These are phyloP conservation scores for Sardinella longiceps DNA, from an alignment of 2,797 vertebrate genomes.

Conservation along the genomic window DNA sequence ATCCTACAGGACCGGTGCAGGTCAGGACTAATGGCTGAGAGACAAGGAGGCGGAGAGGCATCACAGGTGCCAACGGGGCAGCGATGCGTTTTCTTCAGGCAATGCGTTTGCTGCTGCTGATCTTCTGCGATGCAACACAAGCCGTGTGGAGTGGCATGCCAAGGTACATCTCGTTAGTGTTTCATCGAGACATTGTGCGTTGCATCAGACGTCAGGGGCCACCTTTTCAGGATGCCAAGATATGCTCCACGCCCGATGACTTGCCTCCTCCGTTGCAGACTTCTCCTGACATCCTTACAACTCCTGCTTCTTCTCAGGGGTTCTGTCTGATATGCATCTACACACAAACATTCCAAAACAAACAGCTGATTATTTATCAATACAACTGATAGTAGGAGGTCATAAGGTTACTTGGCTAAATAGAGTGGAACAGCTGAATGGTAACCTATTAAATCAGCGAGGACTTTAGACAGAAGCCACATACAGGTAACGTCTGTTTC, in stretches of 20 bases:
- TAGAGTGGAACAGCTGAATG: background rate
- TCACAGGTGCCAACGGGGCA: background rate
- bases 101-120: background rate
- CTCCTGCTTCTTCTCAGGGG: background rate
- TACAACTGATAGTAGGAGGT: constrained; percentile 4
- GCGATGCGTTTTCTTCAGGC: background rate
- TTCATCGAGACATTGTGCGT: background rate
- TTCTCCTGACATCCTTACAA: background rate
- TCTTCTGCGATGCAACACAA: background rate
- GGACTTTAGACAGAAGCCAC: constrained; percentile 9
- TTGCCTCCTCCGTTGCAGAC: background rate
- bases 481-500: too few relatives aligned
- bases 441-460: background rate
- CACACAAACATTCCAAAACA: background rate
- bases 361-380: background rate
- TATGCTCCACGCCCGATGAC: background rate
- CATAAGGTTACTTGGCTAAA: background rate
- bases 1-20: background rate
- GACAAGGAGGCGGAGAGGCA: background rate
- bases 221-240: background rate
- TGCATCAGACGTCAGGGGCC: background rate
- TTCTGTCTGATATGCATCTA: background rate
- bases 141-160: background rate
- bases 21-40: background rate
- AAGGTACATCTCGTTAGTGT: background rate